phyloP scores from a whole-genome alignment of 2,113 vertebrate species.

The Ceyx melanurus region DNA sequence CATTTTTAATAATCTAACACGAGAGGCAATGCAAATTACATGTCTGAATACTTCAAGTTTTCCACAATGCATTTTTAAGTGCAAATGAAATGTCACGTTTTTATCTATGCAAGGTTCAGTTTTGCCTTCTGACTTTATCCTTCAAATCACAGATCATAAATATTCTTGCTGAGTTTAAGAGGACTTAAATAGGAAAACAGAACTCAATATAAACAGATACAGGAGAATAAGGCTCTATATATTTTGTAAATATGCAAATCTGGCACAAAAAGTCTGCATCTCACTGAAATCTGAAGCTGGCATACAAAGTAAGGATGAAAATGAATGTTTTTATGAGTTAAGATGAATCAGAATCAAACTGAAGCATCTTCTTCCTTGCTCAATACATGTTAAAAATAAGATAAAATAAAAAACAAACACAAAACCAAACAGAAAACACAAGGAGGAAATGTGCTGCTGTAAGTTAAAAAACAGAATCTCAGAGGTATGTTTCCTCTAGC shows the following conservation, averaged over 20 bases:
- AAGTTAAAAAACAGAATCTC: not conserved
- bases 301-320: not conserved
- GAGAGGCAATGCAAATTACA: not conserved
- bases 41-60: not conserved
- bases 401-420: too few species aligned
- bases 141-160: not conserved
- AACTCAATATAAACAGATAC: not conserved
- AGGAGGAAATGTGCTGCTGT: not conserved
- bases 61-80: not conserved
- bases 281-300: not conserved
- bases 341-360: conserved; percentile 5
- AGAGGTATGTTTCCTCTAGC: not conserved
- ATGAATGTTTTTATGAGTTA: not conserved
- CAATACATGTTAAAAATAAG: not conserved
- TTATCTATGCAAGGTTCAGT: not conserved
- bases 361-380: conserved; percentile 9
- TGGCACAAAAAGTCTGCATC: not conserved
- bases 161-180: not conserved
- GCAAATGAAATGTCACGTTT: not conserved
- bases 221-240: not conserved
- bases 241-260: not conserved
- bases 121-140: not conserved
- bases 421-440: not conserved
- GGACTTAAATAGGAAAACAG: not conserved
- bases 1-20: not conserved